Evolutionary conservation across 2,113 vertebrate genomes (phyloP).

Genomic region (Melierax canorus): DNA sequence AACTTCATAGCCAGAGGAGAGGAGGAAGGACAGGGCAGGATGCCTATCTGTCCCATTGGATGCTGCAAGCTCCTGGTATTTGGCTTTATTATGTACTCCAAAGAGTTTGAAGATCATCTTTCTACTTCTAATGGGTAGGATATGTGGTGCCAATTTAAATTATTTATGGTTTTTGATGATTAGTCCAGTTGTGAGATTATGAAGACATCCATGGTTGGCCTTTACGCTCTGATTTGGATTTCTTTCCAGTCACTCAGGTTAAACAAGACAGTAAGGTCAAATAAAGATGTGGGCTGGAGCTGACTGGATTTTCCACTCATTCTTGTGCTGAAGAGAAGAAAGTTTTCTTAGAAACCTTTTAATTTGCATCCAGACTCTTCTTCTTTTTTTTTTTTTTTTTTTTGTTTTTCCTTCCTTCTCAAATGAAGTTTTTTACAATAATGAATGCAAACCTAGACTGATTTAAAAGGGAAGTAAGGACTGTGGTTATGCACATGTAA

Average conservation of each 20-base stretch:
- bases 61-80: neutral
- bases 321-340: neutral
- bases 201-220: neutral
- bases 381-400: too few species aligned
- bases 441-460: neutral
- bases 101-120: neutral
- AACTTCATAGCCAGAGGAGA: neutral
- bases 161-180: neutral
- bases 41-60: neutral
- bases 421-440: neutral
- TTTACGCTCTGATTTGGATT: neutral
- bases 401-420: neutral
- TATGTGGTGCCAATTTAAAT: neutral
- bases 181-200: neutral
- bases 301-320: neutral
- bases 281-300: neutral
- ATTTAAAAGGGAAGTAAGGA: neutral
- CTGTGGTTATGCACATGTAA: neutral
- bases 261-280: neutral
- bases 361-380: neutral
- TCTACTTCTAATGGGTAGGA: neutral
- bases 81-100: neutral
- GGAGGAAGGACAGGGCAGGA: neutral
- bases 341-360: neutral
- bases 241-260: neutral